Evolutionary conservation across 2,113 vertebrate species (phyloP), one percentile per base, ranked within the genome.

Genomic region (Tupaia chinensis): DNA sequence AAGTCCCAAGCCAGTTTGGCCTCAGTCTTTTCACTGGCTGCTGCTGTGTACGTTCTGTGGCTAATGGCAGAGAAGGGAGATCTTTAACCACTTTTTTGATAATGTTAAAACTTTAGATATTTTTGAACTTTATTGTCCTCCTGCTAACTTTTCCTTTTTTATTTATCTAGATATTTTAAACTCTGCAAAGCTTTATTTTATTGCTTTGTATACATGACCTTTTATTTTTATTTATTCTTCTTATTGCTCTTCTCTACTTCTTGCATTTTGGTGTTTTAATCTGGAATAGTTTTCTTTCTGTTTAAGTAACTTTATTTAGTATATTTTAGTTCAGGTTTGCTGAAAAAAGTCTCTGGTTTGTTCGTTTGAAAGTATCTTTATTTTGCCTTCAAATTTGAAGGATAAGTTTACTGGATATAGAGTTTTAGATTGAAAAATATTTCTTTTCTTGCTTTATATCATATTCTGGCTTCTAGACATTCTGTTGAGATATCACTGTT

Each of bases 321-420:
- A 84, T 88, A 84, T 93, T 6, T 54, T 66, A 22, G 19, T 65
- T 19, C 7, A 94, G 23, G 8, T 81, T 86, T 89, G 78, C 74
- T 72, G 63, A 29, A 58, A 86, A 89, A 91, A 76, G 83, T 91
- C 3, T 77, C 44, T 78, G 17, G 44, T 53, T 80, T 7, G 9
- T 90, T 79, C 74, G 61, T 70, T 81, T 82, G 25, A 85, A 85
- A 88, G 32, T n/a, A 63, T 78, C 4, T 91, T 58, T 61, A 87
- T 66, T 80, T 95, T 77, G n/a, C 7, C 29, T 84, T 91, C 29
- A 72, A 66, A 34, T 73, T 91, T 65, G 19, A 94, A 94, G 34
- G 53, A 86, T 86, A 70, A 85, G 54, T 95, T 95, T 13, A 82
- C 32, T 15, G 44, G 23, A 13, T 29, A 72, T 29, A 85, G 9